Percentiles rank a stretch among this genome's conserved stretches.
Conservation (phyloP, 2,888 invertebrate genomes). For the Platycheirus albimanus region DNA sequence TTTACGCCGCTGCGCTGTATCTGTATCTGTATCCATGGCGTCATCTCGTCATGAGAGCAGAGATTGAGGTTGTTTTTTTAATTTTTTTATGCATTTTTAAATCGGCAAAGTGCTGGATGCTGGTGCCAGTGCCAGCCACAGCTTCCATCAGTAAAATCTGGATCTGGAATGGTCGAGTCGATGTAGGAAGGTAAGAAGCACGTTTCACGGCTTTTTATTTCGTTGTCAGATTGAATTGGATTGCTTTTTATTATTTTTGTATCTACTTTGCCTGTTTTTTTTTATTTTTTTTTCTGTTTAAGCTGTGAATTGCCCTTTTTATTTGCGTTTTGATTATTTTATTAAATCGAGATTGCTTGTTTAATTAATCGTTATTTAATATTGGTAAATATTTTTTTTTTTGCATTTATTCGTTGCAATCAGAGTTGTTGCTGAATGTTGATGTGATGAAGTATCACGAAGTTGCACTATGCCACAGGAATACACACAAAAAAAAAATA, state of each 20-base stretch:
- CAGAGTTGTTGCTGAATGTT: slow-evolving; percentile 19
- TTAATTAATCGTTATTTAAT: slow-evolving; percentile 71
- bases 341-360: slow-evolving; percentile 51
- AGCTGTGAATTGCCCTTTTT: slow-evolving; percentile 29
- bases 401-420: slow-evolving; percentile 14
- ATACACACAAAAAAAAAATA: background rate
- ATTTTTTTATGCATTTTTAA: slow-evolving; percentile 34
- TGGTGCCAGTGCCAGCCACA: too few relatives aligned
- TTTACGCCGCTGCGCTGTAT: slow-evolving; percentile 9
- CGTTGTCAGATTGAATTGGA: slow-evolving; percentile 9
- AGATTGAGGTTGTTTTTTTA: too few relatives aligned
- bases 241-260: background rate
- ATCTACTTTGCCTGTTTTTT: background rate
- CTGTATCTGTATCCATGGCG: slow-evolving; percentile 18
- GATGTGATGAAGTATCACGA: slow-evolving; percentile 29
- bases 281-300: too few relatives aligned
- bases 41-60: slow-evolving; percentile 26
- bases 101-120: slow-evolving; percentile 28
- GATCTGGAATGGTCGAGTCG: too few relatives aligned
- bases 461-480: slow-evolving; percentile 10
- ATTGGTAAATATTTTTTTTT: slow-evolving; percentile 44
- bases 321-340: slow-evolving; percentile 27
- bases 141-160: too few relatives aligned
- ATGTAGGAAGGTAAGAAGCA: slow-evolving; percentile 33
- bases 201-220: slow-evolving; percentile 28